These are phyloP conservation scores for Diaphora mendica DNA, from an alignment of 2,888 invertebrate species.

Conservation along the genomic window DNA sequence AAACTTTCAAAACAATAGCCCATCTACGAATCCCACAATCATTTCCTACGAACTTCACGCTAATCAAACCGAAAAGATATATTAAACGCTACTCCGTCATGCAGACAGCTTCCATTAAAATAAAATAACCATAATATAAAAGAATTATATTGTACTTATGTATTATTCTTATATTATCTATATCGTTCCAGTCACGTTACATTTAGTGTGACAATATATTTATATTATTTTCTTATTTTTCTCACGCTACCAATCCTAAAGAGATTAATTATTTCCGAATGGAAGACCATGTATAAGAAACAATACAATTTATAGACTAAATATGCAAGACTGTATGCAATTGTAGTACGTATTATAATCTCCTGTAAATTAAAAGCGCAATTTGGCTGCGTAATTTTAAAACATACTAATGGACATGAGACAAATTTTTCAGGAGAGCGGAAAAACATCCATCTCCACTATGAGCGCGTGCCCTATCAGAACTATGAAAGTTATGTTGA, in stretches of 20 bases:
- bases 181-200: neutral
- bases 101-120: neutral
- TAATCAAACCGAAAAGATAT: neutral
- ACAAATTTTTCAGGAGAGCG: too few species aligned
- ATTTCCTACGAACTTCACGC: constrained; percentile 13
- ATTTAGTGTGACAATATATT: neutral
- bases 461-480: too few species aligned
- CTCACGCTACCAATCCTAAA: neutral
- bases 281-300: neutral
- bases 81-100: neutral
- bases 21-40: neutral
- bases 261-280: neutral
- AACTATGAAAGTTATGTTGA: too few species aligned
- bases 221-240: neutral
- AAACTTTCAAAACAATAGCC: constrained; percentile 1
- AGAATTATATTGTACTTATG: neutral
- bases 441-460: too few species aligned
- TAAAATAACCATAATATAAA: neutral
- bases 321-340: neutral
- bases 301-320: neutral
- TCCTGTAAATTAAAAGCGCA: too few species aligned
- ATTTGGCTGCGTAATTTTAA: too few species aligned
- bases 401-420: too few species aligned
- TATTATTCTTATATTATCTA: neutral
- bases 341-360: neutral